Conservation (phyloP, 2,888 invertebrate genomes). For the Lasioglossum morio region DNA sequence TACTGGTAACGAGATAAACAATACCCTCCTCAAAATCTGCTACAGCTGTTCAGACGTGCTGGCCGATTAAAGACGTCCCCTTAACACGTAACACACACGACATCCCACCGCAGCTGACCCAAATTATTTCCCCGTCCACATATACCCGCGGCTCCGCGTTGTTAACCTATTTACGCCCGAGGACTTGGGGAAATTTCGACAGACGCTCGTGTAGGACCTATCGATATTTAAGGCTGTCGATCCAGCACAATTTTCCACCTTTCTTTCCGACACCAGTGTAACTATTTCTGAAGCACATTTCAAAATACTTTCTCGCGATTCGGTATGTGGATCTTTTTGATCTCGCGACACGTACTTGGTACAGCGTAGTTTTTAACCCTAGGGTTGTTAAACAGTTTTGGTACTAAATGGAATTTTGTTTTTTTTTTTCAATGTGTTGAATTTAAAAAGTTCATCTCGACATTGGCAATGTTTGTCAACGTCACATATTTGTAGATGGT, state of each 20-base stretch:
- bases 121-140: conserved; percentile 55
- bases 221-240: background rate
- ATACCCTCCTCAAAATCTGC: conserved; percentile 54
- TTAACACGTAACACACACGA: conserved; percentile 35
- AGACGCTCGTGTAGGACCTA: background rate
- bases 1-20: conserved; percentile 69
- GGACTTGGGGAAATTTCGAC: conserved; percentile 2
- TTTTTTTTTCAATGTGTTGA: too few relatives aligned
- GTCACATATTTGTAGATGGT: background rate
- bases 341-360: too few relatives aligned
- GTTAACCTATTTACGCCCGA: conserved; percentile 30
- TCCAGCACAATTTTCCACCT: background rate
- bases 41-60: conserved; percentile 56
- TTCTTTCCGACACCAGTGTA: background rate
- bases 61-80: conserved; percentile 41
- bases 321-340: too few relatives aligned
- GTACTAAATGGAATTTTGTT: too few relatives aligned
- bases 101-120: conserved; percentile 51
- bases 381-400: too few relatives aligned
- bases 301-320: too few relatives aligned
- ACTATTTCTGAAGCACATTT: background rate
- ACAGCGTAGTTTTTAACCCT: too few relatives aligned
- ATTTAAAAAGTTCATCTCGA: background rate
- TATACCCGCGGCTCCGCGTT: conserved; percentile 14
- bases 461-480: too few relatives aligned